Evolutionary conservation across 2,797 vertebrate genomes (phyloP), one percentile per base, ranked within the genome.

Genomic region (Fringilla coelebs): DNA sequence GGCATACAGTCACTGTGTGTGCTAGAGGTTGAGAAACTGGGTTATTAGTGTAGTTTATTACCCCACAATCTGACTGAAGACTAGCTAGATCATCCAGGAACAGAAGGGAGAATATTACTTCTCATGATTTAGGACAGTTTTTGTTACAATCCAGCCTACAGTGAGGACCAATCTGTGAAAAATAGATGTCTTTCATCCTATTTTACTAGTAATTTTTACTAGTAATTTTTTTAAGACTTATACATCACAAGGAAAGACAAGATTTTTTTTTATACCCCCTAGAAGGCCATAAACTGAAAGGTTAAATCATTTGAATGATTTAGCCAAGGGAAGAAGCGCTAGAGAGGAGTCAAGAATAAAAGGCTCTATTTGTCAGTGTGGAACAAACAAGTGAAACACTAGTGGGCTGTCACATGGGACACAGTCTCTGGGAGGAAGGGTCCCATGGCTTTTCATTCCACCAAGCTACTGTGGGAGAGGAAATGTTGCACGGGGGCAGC

Each of bases 341-440:
- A 74, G 17, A 52, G 43, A 51, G 14, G 54, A 92, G 20, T 41
- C 20, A 80, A 58, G 3, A 3, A 32, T 40, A 21, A 90, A 72
- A 17, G 11, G 4, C 25, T 40, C 12, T 13, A 26, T 43, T n/a
- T 10, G 28, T 55, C 26, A 60, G 17, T 0, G 0, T 11, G 15
- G 13, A 26, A 66, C 5, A 73, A 73, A 70, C 0, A 3, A 13
- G 4, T 36, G 40, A 86, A 86, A 62, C 26, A 49, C 3, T 2
- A 2, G 2, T 7, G 62, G 21, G 9, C 19, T 66, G 7, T 80
- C 65, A 70, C 25, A 63, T 25, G 15, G 13, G 10, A 13, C 38
- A 71, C 3, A 11, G 18, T 19, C 24, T 65, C 24, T 18, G 24
- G 32, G 24, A 75, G 41, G 24, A 81, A 66, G 4, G 1, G 7